Evolutionary conservation across 2,797 vertebrate species (phyloP), one percentile per base, ranked within the genome.

Genomic region (Microchirus variegatus): DNA sequence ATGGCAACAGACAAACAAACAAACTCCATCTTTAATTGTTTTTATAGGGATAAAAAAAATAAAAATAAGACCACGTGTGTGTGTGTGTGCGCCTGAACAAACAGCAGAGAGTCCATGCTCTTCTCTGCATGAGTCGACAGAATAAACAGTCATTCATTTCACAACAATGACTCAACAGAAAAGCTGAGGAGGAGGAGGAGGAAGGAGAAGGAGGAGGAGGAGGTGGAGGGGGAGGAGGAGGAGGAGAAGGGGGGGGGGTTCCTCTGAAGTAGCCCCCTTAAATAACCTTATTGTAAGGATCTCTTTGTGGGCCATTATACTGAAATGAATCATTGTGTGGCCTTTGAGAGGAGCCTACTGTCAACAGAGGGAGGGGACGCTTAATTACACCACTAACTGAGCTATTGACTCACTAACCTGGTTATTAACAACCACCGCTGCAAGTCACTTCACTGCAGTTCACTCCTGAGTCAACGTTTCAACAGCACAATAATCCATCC

Each of bases 101-200:
- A 18, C 14, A 71, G 67, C 64, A 2, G 4, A 31, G 31, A 31
- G 31, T 31, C 31, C 31, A 31, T 31, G 31, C 31, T 6, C 31
- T 31, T 31, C 31, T 31, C 31, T 31, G 31, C 31, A 67, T 78
- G 80, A 70, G 41, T 31, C 3, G 38, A 19, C 63, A 73, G 82
- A 88, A 77, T 79, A 88, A 90, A 88, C 84, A 72, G 49, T 53
- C 54, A 51, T 60, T 71, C 69, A 70, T 73, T 66, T 41, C 67
- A 50, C 65, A 75, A 31, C 84, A 85, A 77, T 74, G 77, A 61
- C 19, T 13, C n/a, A 9, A 62, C 52, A 57, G 69, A 66, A 50
- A 36, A 3, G 47, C 11, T 13, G 47, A 14, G 47, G 48, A 26
- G 26, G 48, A 43, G 49, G 42, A 22, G 48, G 45, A 38, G 38